These are phyloP conservation scores for Trachythela sp. DNA, from an alignment of 64 coral and sea anemone genomes.

Conservation along the genomic window DNA sequence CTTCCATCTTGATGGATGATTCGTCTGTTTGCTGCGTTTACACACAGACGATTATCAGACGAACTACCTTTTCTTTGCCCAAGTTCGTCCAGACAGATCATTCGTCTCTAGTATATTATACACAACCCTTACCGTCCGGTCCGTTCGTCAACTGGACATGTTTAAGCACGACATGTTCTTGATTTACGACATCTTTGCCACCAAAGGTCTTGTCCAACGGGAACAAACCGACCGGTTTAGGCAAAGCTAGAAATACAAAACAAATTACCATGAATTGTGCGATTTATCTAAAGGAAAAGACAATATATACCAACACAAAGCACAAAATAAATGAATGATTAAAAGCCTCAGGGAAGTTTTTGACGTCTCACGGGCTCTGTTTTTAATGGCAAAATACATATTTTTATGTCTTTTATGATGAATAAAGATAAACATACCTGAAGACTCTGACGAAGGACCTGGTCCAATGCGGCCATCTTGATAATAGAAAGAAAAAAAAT, in stretches of 20 bases:
- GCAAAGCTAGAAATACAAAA: constrained; percentile 56
- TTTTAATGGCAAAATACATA: too few species aligned
- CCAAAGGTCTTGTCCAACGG: constrained; percentile 72
- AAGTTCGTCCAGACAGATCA: too few species aligned
- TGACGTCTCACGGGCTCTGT: not conserved
- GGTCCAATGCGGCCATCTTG: constrained; percentile 86
- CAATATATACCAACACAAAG: too few species aligned
- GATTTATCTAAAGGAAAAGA: too few species aligned
- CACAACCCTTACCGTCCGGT: constrained; percentile 57
- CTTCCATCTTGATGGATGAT: too few species aligned
- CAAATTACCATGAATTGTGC: too few species aligned
- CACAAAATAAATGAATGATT: too few species aligned
- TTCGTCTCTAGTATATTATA: too few species aligned
- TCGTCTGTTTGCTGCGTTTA: too few species aligned
- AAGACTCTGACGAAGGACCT: constrained; percentile 77
- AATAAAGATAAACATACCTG: constrained; percentile 52
- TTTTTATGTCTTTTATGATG: too few species aligned
- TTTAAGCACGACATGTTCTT: constrained; percentile 66
- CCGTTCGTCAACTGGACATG: constrained; percentile 65
- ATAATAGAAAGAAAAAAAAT: constrained; percentile 9
- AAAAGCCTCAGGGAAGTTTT: not conserved
- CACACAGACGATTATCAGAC: too few species aligned
- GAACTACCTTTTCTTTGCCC: too few species aligned
- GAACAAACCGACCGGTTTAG: constrained; percentile 83
- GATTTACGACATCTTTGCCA: constrained; percentile 71